These are phyloP conservation scores for Hymenopus coronatus DNA, from an alignment of 2,888 invertebrate genomes.

Conservation along the genomic window DNA sequence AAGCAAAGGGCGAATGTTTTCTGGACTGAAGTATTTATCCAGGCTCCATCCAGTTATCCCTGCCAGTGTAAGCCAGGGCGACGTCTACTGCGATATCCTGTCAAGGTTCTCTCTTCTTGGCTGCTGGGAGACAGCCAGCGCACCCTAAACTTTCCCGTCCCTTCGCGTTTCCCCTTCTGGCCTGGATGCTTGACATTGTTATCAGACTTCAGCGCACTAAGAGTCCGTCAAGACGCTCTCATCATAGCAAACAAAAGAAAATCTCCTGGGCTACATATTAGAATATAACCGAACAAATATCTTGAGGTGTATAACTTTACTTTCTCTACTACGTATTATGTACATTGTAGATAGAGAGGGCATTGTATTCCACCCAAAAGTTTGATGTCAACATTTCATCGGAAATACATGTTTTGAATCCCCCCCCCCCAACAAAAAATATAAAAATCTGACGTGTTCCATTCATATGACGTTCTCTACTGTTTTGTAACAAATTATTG, in stretches of 20 bases:
- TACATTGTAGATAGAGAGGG: no score
- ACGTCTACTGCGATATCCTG: constrained; percentile 10
- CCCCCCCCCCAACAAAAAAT: no score
- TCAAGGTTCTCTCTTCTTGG: neutral
- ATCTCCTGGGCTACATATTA: neutral
- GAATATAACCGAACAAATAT: no score
- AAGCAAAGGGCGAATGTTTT: neutral
- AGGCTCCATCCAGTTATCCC: neutral
- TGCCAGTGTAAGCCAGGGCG: neutral
- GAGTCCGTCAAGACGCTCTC: no score
- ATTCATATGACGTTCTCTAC: no score
- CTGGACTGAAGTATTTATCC: neutral
- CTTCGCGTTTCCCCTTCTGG: neutral
- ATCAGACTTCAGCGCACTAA: neutral
- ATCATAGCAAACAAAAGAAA: neutral
- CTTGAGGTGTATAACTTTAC: no score
- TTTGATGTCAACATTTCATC: no score
- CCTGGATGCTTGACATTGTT: neutral
- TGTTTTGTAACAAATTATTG: no score
- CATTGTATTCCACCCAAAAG: no score
- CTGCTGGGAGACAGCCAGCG: neutral
- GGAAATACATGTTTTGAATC: no score
- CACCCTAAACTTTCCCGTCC: neutral
- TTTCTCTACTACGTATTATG: no score
- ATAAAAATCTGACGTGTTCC: no score